Percentiles rank a stretch among this genome's conserved stretches.
Conservation (phyloP, 2,888 invertebrate genomes). For the Blastobasis adustella region DNA sequence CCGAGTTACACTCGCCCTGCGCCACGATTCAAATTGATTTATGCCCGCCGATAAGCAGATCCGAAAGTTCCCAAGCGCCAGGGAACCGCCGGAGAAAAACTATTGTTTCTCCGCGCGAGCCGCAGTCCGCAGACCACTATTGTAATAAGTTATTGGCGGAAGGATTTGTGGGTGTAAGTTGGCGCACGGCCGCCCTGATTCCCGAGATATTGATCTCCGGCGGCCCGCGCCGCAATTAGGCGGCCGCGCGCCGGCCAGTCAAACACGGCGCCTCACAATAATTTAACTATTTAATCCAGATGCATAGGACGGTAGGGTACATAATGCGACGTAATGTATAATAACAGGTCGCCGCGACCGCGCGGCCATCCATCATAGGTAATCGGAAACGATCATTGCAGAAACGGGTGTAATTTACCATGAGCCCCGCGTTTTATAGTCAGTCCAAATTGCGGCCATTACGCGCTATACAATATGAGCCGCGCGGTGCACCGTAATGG, state of each 20-base stretch:
- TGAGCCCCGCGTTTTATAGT: conserved; percentile 54
- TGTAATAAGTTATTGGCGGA: conserved; percentile 55
- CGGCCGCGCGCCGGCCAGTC: no score
- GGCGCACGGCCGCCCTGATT: conserved; percentile 57
- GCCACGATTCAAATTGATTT: conserved; percentile 69
- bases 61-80: conserved; percentile 34
- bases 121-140: conserved; percentile 36
- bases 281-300: no score
- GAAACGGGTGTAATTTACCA: conserved; percentile 63
- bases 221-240: conserved; percentile 26
- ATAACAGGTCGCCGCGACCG: conserved; percentile 28
- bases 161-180: conserved; percentile 55
- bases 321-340: no score
- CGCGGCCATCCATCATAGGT: conserved; percentile 53
- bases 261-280: no score
- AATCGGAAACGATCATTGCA: conserved; percentile 68
- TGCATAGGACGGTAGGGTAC: no score
- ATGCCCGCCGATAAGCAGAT: conserved; percentile 61
- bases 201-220: conserved; percentile 59
- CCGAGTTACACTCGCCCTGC: conserved; percentile 33
- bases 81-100: conserved; percentile 32
- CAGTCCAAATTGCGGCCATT: conserved; percentile 59
- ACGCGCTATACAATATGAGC: conserved; percentile 41
- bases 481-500: conserved; percentile 48
- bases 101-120: conserved; percentile 44